Evolutionary conservation across 2,888 invertebrate genomes (phyloP).

Genomic region (Drosophila lacicola): DNA sequence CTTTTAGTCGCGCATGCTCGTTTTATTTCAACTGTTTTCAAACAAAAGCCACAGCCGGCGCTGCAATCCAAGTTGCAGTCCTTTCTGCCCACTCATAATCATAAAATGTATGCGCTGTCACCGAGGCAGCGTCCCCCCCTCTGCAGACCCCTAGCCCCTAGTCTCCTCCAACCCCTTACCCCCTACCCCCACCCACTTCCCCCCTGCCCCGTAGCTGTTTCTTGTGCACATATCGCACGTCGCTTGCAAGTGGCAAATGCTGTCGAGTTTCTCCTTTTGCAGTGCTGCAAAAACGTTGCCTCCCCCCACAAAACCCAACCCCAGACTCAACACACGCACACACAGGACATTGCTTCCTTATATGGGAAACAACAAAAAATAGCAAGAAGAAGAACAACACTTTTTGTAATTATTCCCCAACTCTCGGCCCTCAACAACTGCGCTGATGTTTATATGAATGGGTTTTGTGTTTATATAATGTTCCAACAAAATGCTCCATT

Average conservation of each 20-base stretch:
- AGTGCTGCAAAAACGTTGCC: constrained; percentile 46
- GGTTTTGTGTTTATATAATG: constrained; percentile 71
- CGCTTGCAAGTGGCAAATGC: constrained; percentile 38
- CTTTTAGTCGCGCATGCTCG: neutral
- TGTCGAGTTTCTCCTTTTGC: constrained; percentile 20
- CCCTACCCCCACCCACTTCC: neutral
- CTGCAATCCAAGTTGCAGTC: constrained; percentile 13
- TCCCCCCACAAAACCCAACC: constrained; percentile 1
- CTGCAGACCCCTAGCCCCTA: neutral
- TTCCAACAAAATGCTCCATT: constrained; percentile 61
- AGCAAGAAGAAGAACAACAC: constrained; percentile 46
- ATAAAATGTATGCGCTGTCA: constrained; percentile 77
- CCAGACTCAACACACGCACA: neutral
- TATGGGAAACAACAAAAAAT: constrained; percentile 1
- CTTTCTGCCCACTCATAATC: constrained; percentile 67
- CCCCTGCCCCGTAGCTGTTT: neutral
- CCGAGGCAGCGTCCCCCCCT: constrained; percentile 23
- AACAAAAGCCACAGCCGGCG: constrained; percentile 30
- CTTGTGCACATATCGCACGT: constrained; percentile 13
- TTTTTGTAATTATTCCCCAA: constrained; percentile 76
- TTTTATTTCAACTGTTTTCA: neutral
- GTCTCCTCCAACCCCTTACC: neutral
- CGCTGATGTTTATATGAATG: constrained; percentile 73
- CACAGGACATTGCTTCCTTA: neutral
- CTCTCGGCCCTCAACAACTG: constrained; percentile 56